Percentiles rank a stretch among this genome's conserved stretches.
These are phyloP conservation scores for Parauchenoglanis ngamensis DNA, from an alignment of 2,797 vertebrate species.

Conservation along the genomic window DNA sequence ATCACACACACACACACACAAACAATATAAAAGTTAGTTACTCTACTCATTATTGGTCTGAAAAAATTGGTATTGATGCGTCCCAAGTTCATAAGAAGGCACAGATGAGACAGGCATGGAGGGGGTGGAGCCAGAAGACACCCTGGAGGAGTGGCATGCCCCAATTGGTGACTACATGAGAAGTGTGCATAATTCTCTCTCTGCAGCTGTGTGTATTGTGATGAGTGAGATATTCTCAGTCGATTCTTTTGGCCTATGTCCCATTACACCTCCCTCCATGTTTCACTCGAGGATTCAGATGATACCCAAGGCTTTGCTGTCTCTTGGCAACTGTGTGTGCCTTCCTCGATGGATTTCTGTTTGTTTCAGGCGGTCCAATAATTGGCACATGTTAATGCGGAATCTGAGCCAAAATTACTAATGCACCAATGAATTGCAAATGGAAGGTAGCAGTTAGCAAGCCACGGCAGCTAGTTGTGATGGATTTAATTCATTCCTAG, in stretches of 20 bases:
- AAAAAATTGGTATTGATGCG: background rate
- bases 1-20: background rate
- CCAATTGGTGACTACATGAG: background rate
- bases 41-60: background rate
- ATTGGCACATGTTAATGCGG: constrained; percentile 51
- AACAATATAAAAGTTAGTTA: background rate
- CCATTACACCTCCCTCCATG: constrained; percentile 32
- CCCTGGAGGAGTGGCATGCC: background rate
- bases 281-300: constrained; percentile 12
- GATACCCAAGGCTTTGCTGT: constrained; percentile 33
- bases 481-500: background rate
- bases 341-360: constrained; percentile 50
- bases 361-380: constrained; percentile 52
- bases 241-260: constrained; percentile 40
- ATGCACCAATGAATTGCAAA: constrained; percentile 20
- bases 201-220: constrained; percentile 30
- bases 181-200: constrained; percentile 9
- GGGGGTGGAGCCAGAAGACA: background rate
- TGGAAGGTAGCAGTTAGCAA: constrained; percentile 26
- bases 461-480: background rate
- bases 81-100: background rate
- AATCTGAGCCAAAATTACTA: constrained; percentile 20
- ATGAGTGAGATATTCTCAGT: constrained; percentile 40
- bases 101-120: background rate
- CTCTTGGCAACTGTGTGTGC: constrained; percentile 59